Evolutionary conservation across 2,888 invertebrate species (phyloP).

Genomic region (Marasmarcha lunaedactyla): DNA sequence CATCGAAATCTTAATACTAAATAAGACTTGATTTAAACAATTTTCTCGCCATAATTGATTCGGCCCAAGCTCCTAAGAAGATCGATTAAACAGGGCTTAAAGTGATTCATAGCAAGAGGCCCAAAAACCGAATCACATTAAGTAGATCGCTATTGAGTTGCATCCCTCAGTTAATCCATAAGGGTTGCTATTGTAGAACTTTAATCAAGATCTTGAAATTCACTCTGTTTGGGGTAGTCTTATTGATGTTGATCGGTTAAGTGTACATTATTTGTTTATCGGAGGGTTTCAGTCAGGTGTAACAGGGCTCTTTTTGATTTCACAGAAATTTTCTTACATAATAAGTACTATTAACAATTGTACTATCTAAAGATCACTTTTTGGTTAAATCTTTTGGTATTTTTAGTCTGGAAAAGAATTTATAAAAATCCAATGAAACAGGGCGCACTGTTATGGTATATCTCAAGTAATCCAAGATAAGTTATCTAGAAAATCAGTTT

Average conservation of each 20-base stretch:
- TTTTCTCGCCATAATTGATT: background rate
- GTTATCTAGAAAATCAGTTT: no score
- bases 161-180: background rate
- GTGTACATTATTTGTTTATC: background rate
- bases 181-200: slow-evolving; percentile 21
- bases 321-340: no score
- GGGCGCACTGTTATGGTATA: no score
- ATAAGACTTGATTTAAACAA: no score
- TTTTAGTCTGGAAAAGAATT: no score
- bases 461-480: no score
- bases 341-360: no score
- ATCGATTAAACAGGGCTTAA: slow-evolving; percentile 22
- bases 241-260: background rate
- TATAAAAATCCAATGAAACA: no score
- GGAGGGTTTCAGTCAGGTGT: background rate
- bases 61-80: background rate
- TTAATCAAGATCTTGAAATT: slow-evolving; percentile 14
- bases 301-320: no score
- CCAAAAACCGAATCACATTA: slow-evolving; percentile 37
- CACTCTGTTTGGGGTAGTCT: background rate
- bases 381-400: no score
- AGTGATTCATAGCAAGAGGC: slow-evolving; percentile 22
- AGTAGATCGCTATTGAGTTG: slow-evolving; percentile 27
- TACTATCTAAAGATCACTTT: no score
- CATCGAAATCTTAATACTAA: no score